A percentile compares a stretch with the other conserved stretches of the same genome.
Conservation (phyloP, 2,888 invertebrate genomes). For the Andrena bucephala region DNA sequence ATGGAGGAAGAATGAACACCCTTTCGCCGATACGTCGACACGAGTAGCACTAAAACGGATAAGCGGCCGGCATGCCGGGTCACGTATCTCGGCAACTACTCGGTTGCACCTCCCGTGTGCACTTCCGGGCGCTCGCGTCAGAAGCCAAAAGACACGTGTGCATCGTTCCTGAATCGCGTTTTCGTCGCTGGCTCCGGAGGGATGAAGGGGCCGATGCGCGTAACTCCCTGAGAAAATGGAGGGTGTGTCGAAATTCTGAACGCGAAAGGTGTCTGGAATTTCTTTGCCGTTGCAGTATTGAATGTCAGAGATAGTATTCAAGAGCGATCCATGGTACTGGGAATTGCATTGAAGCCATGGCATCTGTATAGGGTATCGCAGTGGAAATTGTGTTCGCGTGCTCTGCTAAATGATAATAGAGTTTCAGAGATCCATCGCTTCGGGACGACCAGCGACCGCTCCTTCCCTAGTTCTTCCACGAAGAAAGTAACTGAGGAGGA, state of each 20-base stretch:
- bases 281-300: background rate
- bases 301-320: background rate
- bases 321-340: background rate
- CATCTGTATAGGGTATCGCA: no score
- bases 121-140: background rate
- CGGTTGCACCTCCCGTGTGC: slow-evolving; percentile 19
- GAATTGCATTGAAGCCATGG: background rate
- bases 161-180: slow-evolving; percentile 17
- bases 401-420: slow-evolving; percentile 1
- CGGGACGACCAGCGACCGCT: background rate
- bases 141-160: slow-evolving; percentile 20
- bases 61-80: slow-evolving; percentile 40
- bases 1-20: slow-evolving; percentile 10
- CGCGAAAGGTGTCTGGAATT: background rate
- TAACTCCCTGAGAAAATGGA: background rate
- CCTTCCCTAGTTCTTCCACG: background rate
- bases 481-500: background rate
- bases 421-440: no score
- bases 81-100: slow-evolving; percentile 39
- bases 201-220: background rate
- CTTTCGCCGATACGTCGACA: slow-evolving; percentile 29
- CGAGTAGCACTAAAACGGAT: slow-evolving; percentile 36
- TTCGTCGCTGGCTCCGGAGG: background rate
- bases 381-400: background rate
- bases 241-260: slow-evolving; percentile 6